phyloP scores from a whole-genome alignment of 2,113 vertebrate species.

The Mesembrinibis cayennensis region DNA sequence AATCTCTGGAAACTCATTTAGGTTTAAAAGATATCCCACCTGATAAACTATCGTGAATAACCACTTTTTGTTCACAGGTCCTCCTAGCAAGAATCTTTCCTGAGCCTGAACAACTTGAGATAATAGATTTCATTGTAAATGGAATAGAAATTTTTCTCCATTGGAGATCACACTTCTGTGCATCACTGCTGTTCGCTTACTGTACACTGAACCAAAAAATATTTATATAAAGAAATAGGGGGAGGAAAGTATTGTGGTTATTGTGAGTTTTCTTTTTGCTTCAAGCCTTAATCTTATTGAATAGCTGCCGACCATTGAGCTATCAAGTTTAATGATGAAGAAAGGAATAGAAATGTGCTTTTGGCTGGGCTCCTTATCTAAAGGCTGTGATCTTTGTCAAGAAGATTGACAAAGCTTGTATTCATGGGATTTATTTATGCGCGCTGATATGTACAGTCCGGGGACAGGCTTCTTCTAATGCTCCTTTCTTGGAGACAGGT shows the following conservation, averaged over 20 bases:
- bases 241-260: neutral
- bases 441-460: neutral
- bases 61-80: neutral
- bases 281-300: slow-evolving; percentile 5
- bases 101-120: neutral
- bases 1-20: neutral
- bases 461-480: neutral
- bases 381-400: slow-evolving; percentile 53
- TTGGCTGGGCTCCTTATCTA: slow-evolving; percentile 13
- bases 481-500: neutral
- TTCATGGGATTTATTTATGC: slow-evolving; percentile 37
- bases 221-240: neutral
- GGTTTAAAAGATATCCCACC: neutral
- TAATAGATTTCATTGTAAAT: neutral
- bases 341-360: slow-evolving; percentile 38
- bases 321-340: slow-evolving; percentile 46
- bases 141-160: neutral
- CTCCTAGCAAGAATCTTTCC: neutral
- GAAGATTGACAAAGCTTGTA: slow-evolving; percentile 20
- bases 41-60: neutral
- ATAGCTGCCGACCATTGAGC: slow-evolving; percentile 35
- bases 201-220: neutral
- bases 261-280: neutral
- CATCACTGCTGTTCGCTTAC: neutral
- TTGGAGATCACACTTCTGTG: neutral